Evolutionary conservation across 2,888 invertebrate species (phyloP), one percentile per base, ranked within the genome.

Genomic region (Trichogramma evanescens): DNA sequence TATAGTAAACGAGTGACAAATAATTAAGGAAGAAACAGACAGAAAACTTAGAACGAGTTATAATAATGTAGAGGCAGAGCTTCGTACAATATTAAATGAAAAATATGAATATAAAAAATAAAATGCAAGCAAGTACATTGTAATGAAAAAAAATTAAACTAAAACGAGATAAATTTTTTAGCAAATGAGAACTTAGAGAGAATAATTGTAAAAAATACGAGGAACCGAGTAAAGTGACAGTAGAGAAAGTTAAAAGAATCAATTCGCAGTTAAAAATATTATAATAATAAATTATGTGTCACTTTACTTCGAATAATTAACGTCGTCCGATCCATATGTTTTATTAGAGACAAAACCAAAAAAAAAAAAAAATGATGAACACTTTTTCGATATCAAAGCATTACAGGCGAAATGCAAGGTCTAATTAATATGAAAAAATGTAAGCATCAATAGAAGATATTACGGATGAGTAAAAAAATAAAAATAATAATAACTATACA

Each of bases 281-380:
- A 59, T 50, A 58, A 46, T 52, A 48, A 41, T 57, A 59, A 52
- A 59, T 56, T 52, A 41, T 64, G 63, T 58, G 59, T 66, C 64
- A 59, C 58, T 65, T 65, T 58, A 58, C 65, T 58, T 56, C 51
- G 54, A 54, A 41, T 26, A 26, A 26, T 50, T n/a, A 46, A 63
- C 63, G 62, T 67, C 65, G 62, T 67, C 63, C 65, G 66, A 67
- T 67, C 63, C 65, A 66, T 63, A 63, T 44, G 5, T 58, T 63
- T 58, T 56, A 6, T 50, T 46, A n/a, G 6, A 52, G 55, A 48
- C 8, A 54, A 39, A 44, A 46, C 8, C 3, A 54, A 58, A 58
- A 38, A 50, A 50, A 58, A 38, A 50, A 50, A 45, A 50, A 43
- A 42, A 42, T 8, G 26, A 39, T 49, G 6, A 44, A 46, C 26